Evolutionary conservation across 2,113 vertebrate genomes (phyloP).

Genomic region (Mixornis gularis): DNA sequence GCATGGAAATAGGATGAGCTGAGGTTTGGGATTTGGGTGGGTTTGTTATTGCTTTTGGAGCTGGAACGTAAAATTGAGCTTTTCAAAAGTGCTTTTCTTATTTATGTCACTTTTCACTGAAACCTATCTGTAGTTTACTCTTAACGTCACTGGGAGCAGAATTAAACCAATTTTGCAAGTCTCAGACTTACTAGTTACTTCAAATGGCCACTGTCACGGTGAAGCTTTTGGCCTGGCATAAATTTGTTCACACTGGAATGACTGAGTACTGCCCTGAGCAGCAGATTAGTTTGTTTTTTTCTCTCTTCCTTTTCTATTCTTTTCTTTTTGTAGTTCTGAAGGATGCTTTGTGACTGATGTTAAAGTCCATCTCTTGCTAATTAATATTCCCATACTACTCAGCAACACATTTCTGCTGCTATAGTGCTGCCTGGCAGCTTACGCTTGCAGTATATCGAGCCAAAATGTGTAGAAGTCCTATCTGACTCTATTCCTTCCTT

Average conservation of each 20-base stretch:
- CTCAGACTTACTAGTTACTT: not conserved
- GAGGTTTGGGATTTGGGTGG: not conserved
- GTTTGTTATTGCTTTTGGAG: not conserved
- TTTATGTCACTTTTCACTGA: not conserved
- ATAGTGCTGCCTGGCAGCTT: conserved; percentile 25
- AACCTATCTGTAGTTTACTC: not conserved
- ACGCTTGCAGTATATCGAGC: not conserved
- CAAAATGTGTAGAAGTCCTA: conserved; percentile 43
- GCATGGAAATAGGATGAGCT: not conserved
- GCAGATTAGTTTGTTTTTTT: not conserved
- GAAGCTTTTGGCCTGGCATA: not conserved
- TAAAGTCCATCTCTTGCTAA: conserved; percentile 10
- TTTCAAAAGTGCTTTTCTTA: not conserved
- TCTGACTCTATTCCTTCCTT: conserved; percentile 41
- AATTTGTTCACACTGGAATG: not conserved
- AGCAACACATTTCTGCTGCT: not conserved
- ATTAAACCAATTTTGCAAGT: not conserved
- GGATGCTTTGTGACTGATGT: conserved; percentile 15
- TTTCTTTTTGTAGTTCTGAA: not conserved
- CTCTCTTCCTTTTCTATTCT: not conserved
- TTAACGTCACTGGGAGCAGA: not conserved
- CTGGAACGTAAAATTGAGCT: not conserved
- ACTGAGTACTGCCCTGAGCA: not conserved
- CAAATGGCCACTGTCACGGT: not conserved
- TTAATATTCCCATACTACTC: conserved; percentile 37